Percentiles rank a stretch among this genome's conserved stretches.
Conservation (phyloP, 1,140 invertebrate genomes). For the Temnothorax longispinosus region DNA sequence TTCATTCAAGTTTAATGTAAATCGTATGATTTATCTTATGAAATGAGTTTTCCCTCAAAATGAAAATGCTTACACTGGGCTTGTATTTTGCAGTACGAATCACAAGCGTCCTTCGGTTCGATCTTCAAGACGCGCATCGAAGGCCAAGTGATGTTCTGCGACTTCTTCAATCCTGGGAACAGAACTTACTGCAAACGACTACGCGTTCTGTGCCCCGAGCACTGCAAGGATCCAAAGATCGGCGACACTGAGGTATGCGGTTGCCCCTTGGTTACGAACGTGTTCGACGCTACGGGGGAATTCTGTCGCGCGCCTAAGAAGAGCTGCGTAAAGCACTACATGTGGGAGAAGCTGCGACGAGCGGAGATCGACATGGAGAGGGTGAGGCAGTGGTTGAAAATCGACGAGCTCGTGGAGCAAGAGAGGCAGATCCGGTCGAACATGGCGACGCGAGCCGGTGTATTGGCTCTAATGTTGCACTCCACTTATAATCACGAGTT, state of each 20-base stretch:
- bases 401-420: slow-evolving; percentile 98
- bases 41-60: not conserved
- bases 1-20: not conserved
- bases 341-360: slow-evolving; percentile 97
- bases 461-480: slow-evolving; percentile 96
- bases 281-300: slow-evolving; percentile 92
- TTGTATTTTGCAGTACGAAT: slow-evolving; percentile 92
- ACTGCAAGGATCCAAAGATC: slow-evolving; percentile 98
- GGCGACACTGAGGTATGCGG: slow-evolving; percentile 95
- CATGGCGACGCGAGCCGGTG: slow-evolving; percentile 95
- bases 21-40: not conserved
- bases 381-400: slow-evolving; percentile 94
- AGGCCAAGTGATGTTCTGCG: slow-evolving; percentile 98
- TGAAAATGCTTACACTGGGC: not conserved
- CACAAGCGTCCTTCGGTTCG: slow-evolving; percentile 98
- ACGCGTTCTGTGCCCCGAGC: slow-evolving; percentile 98
- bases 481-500: slow-evolving; percentile 97
- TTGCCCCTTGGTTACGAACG: slow-evolving; percentile 94
- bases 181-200: slow-evolving; percentile 98
- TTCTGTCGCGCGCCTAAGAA: slow-evolving; percentile 96
- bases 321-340: slow-evolving; percentile 95
- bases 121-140: slow-evolving; percentile 97
- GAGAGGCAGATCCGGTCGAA: slow-evolving; percentile 95
- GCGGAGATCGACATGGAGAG: slow-evolving; percentile 94
- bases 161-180: slow-evolving; percentile 96